Conservation (phyloP, 2,113 vertebrate species). For the Mormyrus iriodes region DNA sequence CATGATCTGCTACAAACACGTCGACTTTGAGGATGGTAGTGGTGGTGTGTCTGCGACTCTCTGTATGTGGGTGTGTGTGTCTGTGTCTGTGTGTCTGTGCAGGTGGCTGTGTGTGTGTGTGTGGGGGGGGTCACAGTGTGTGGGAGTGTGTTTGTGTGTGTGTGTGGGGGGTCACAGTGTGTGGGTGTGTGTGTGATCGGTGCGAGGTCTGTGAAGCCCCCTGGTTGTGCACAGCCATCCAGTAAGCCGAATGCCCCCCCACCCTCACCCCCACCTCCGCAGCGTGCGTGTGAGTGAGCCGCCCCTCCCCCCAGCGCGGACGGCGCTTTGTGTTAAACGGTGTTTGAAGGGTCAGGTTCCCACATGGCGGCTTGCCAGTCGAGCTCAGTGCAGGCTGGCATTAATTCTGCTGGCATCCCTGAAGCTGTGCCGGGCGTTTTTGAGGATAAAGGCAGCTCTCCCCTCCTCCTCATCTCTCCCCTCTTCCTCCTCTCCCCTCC, state of each 20-base stretch:
- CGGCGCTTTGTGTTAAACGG: neutral
- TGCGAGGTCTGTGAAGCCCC: neutral
- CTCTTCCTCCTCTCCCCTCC: neutral
- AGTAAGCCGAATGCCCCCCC: neutral
- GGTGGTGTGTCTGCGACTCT: neutral
- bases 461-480: neutral
- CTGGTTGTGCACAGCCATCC: neutral
- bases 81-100: neutral
- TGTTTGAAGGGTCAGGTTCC: conserved; percentile 1
- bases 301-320: neutral
- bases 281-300: neutral
- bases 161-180: neutral
- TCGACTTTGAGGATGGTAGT: conserved; percentile 21
- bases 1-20: conserved; percentile 34
- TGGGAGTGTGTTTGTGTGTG: neutral
- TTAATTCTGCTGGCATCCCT: conserved; percentile 28
- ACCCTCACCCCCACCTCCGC: neutral
- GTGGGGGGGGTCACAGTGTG: neutral
- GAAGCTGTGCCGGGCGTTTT: conserved; percentile 23
- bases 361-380: neutral
- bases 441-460: conserved; percentile 22
- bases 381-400: neutral
- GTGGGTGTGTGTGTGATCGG: neutral
- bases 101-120: neutral
- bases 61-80: neutral